Conservation (phyloP, 2,797 vertebrate genomes). For the Monodelphis domestica region DNA sequence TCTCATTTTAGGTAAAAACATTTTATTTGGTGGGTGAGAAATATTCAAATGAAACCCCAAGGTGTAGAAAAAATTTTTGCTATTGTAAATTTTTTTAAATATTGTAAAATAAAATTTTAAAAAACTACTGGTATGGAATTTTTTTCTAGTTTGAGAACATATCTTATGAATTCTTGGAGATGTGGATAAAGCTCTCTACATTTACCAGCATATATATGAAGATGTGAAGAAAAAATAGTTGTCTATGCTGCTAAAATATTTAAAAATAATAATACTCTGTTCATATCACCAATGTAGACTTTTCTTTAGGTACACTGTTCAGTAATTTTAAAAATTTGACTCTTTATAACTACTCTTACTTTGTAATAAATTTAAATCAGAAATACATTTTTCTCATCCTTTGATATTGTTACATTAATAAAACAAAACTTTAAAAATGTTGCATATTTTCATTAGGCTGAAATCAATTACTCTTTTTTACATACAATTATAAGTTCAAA, state of each 20-base stretch:
- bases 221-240: background rate
- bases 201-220: background rate
- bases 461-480: background rate
- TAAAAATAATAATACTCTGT: background rate
- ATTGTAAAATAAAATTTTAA: too few relatives aligned
- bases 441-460: background rate
- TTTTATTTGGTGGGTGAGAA: too few relatives aligned
- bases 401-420: background rate
- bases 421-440: background rate
- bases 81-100: too few relatives aligned
- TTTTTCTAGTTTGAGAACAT: too few relatives aligned
- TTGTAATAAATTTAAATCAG: background rate
- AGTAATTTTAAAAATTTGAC: background rate
- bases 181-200: background rate
- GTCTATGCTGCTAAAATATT: background rate
- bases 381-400: background rate
- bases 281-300: background rate
- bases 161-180: background rate
- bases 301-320: background rate
- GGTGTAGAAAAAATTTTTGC: too few relatives aligned
- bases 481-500: background rate
- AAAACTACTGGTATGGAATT: too few relatives aligned
- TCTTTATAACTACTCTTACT: background rate
- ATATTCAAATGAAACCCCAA: too few relatives aligned
- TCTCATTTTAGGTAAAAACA: too few relatives aligned